These are phyloP conservation scores for Eonycteris spelaea DNA, from an alignment of 2,113 vertebrate species.

Conservation along the genomic window DNA sequence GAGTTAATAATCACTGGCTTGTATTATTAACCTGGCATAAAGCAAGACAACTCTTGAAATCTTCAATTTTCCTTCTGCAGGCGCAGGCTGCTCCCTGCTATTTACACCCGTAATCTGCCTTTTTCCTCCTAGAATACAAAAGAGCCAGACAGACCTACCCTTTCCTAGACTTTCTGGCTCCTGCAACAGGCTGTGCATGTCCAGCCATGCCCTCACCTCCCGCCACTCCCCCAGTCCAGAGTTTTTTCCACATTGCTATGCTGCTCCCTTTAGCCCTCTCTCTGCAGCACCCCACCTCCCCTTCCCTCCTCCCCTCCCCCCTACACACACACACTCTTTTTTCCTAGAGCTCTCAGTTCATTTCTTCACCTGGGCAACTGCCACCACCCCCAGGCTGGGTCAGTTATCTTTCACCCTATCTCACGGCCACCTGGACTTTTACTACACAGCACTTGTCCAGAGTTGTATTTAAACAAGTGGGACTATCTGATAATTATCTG, in stretches of 20 bases:
- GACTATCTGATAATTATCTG: not conserved
- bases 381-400: not conserved
- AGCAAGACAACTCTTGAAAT: not conserved
- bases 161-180: not conserved
- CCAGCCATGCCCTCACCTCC: not conserved
- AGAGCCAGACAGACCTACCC: not conserved
- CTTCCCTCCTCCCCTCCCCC: not conserved
- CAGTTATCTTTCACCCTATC: not conserved
- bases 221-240: not conserved
- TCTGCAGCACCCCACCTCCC: no score
- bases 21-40: slow-evolving; percentile 3
- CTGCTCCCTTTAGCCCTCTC: not conserved
- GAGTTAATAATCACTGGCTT: slow-evolving; percentile 28
- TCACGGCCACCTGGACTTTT: not conserved
- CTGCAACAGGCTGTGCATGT: fast-evolving
- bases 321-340: not conserved
- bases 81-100: not conserved
- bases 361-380: not conserved
- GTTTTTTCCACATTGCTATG: not conserved
- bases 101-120: not conserved
- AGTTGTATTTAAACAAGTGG: not conserved
- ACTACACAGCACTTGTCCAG: not conserved
- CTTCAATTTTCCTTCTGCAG: not conserved
- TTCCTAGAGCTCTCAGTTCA: not conserved
- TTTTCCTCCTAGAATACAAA: not conserved